phyloP scores from a whole-genome alignment of 2,113 vertebrate species.

The Epinephelus lanceolatus region DNA sequence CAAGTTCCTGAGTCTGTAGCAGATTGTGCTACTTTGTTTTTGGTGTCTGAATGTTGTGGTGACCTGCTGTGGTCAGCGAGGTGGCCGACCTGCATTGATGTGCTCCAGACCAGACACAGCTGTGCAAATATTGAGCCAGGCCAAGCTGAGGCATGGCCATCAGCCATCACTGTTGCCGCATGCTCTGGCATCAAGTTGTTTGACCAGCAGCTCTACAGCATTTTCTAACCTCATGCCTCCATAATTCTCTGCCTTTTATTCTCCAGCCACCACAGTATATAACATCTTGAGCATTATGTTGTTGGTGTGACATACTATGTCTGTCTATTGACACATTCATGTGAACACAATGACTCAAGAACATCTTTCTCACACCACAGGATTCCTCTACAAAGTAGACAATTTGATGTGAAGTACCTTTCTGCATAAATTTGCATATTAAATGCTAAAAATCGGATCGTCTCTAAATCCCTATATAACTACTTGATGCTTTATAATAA shows the following conservation, averaged over 20 bases:
- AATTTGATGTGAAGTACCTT: slow-evolving; percentile 22
- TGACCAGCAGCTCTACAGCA: slow-evolving; percentile 59
- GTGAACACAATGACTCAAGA: slow-evolving; percentile 18
- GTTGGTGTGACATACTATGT: not conserved
- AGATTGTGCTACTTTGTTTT: slow-evolving; percentile 54
- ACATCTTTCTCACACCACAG: not conserved
- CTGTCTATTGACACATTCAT: slow-evolving; percentile 7
- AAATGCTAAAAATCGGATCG: not conserved
- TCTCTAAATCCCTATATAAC: slow-evolving; percentile 26
- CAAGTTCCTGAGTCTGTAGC: slow-evolving; percentile 40
- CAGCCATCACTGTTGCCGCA: slow-evolving; percentile 57
- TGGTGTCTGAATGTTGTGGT: slow-evolving; percentile 28
- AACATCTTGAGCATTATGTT: not conserved
- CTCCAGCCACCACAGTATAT: slow-evolving; percentile 18
- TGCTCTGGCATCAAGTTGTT: slow-evolving; percentile 63
- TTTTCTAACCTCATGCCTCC: slow-evolving; percentile 46
- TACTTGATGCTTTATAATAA: slow-evolving; percentile 21
- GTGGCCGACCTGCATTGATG: slow-evolving; percentile 57
- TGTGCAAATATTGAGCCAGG: slow-evolving; percentile 76
- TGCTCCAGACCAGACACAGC: slow-evolving; percentile 75
- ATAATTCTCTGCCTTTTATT: slow-evolving; percentile 40
- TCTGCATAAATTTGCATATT: slow-evolving; percentile 30
- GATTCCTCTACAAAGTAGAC: slow-evolving; percentile 5
- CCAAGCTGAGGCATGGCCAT: slow-evolving; percentile 65
- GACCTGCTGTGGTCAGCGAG: slow-evolving; percentile 54